Evolutionary conservation across 2,888 invertebrate species (phyloP).

Genomic region (Strigamia transsilvanica): DNA sequence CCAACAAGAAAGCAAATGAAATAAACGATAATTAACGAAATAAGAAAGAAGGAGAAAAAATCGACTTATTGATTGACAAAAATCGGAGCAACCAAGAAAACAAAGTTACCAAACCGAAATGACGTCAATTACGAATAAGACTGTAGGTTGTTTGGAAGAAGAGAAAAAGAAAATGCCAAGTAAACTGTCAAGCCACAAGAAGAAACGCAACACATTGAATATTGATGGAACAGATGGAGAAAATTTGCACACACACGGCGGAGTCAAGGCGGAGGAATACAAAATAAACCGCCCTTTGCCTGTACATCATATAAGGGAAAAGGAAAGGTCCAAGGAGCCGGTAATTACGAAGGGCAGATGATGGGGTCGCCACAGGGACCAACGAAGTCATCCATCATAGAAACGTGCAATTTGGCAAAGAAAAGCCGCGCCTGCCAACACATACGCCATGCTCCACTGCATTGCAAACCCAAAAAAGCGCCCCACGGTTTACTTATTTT

Average conservation of each 20-base stretch:
- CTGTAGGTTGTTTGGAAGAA: neutral
- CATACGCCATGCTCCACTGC: slow-evolving; percentile 6
- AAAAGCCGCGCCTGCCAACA: slow-evolving; percentile 17
- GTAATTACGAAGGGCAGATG: slow-evolving; percentile 27
- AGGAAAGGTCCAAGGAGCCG: slow-evolving; percentile 12
- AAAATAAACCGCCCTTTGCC: neutral
- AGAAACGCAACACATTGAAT: slow-evolving; percentile 19
- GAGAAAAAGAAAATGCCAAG: neutral
- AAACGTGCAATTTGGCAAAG: slow-evolving; percentile 27
- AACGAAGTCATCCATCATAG: neutral
- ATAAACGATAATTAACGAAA: slow-evolving; percentile 3
- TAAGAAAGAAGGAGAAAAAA: neutral
- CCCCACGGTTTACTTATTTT: neutral
- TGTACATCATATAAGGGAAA: neutral
- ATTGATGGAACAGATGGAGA: slow-evolving; percentile 27
- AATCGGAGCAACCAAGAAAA: neutral
- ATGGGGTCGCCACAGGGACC: slow-evolving; percentile 28
- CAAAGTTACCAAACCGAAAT: neutral
- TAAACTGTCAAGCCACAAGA: slow-evolving; percentile 17
- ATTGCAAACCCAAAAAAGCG: slow-evolving; percentile 6
- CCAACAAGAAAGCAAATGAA: neutral
- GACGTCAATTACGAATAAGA: slow-evolving; percentile 1
- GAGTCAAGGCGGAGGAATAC: slow-evolving; percentile 1
- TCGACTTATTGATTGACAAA: slow-evolving; percentile 12
- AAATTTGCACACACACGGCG: neutral